These are phyloP conservation scores for Spheniscus mendiculus DNA, from an alignment of 2,113 vertebrate genomes.

Conservation along the genomic window DNA sequence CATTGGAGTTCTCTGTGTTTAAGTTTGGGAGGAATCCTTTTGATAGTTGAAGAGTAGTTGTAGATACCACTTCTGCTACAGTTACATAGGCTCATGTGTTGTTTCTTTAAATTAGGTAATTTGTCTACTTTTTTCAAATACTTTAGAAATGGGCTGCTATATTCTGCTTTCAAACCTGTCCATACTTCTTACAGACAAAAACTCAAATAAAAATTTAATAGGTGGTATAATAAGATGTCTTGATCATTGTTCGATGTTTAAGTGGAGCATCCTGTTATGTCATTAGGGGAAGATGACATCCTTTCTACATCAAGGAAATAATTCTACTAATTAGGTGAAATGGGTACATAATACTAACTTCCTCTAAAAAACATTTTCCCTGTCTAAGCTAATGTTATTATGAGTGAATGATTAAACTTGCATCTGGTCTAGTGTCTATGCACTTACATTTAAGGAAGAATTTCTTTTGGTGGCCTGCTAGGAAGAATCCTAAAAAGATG, in stretches of 20 bases:
- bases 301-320: conserved; percentile 24
- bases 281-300: conserved; percentile 4
- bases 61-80: not conserved
- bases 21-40: not conserved
- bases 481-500: not conserved
- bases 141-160: not conserved
- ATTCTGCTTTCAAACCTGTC: not conserved
- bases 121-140: not conserved
- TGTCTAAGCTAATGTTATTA: not conserved
- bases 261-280: not conserved
- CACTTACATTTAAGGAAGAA: not conserved
- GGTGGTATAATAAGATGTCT: not conserved
- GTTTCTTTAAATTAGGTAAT: not conserved
- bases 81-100: not conserved
- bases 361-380: not conserved
- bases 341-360: not conserved
- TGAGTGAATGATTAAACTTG: not conserved
- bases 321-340: conserved; percentile 9
- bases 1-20: not conserved
- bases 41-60: not conserved
- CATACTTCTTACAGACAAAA: not conserved
- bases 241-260: not conserved
- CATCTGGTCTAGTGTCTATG: not conserved
- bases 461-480: not conserved
- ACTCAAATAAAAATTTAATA: not conserved